These are phyloP conservation scores for Pseudorasbora parva DNA, from an alignment of 2,113 vertebrate genomes.

Conservation along the genomic window DNA sequence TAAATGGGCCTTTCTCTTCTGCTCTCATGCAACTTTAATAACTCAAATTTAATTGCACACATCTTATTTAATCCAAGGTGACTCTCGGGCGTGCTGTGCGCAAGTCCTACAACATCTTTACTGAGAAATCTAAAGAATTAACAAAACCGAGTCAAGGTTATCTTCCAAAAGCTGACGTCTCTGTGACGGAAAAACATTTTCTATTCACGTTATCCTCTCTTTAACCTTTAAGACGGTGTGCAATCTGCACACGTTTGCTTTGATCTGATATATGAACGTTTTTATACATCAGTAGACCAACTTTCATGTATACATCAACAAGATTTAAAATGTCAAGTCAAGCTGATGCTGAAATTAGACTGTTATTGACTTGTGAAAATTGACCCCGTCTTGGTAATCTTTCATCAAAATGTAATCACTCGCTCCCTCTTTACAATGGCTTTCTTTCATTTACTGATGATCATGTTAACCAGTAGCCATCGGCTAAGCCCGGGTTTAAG, in stretches of 20 bases:
- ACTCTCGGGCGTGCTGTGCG: constrained; percentile 1
- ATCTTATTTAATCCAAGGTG: constrained; percentile 55
- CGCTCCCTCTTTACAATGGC: background rate
- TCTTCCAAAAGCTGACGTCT: background rate
- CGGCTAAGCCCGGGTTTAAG: background rate
- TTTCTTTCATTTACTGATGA: background rate
- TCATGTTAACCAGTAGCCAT: background rate
- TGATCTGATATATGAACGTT: background rate
- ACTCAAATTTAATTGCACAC: constrained; percentile 60
- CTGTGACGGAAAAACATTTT: background rate
- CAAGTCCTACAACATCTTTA: constrained; percentile 36
- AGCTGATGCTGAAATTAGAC: background rate
- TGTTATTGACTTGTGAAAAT: background rate
- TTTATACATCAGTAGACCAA: constrained; percentile 10
- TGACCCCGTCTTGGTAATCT: background rate
- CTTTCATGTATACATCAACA: constrained; percentile 1
- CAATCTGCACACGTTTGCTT: background rate
- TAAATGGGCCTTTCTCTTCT: constrained; percentile 61
- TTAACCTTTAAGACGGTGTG: constrained; percentile 14
- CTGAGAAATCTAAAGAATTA: constrained; percentile 3
- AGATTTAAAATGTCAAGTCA: constrained; percentile 4
- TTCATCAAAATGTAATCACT: background rate
- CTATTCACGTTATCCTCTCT: background rate
- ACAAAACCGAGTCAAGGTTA: constrained; percentile 24
- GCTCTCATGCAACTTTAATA: constrained; percentile 66